Evolutionary conservation across 2,888 invertebrate species (phyloP), one percentile per base, ranked within the genome.

Genomic region (Bhutanitis thaidina): DNA sequence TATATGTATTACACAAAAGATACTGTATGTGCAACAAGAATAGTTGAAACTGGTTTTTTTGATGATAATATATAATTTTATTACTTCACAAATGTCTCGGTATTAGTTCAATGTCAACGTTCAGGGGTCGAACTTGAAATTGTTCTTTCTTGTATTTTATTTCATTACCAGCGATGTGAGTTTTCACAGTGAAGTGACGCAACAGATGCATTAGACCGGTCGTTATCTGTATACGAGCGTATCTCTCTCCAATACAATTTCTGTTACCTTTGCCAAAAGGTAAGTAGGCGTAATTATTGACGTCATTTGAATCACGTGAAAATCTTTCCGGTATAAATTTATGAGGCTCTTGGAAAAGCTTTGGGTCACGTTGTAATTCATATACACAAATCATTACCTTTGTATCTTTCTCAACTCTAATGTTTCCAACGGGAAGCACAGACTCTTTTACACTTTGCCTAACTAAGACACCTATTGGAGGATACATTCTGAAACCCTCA

Each of bases 271-370:
- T 20, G 1, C 38, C 38, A 20, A 38, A 38, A 16, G 38, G 3
- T 10, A 38, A 2, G 9, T 16, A 1, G 3, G 16, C n/a, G 9
- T 10, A 10, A 20, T 25, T n/a, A 7, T 1, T 5, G 1, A 20
- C 9, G 0, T 3, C 9, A n/a, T 20, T n/a, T 20, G 38, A 25
- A 3, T 20, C 20, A 1, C 3, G 20, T 20, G 16, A n/a, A 38
- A 38, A 38, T 20, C 38, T 38, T 25, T 38, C 38, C 1, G 38
- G 38, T n/a, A 38, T 38, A 12, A 38, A 38, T 38, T 38, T 38
- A n/a, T 38, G 10, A 1, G 38, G 38, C 10, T 38, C 38, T n/a
- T n/a, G 9, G 16, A 5, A 20, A 3, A 20, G 5, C 16, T 20
- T 20, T n/a, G 20, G 38, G 20, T 38, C 38, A 20, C 38, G 38